Evolutionary conservation across 2,113 vertebrate species (phyloP), one percentile per base, ranked within the genome.

Genomic region (Myiozetetes cayanensis): DNA sequence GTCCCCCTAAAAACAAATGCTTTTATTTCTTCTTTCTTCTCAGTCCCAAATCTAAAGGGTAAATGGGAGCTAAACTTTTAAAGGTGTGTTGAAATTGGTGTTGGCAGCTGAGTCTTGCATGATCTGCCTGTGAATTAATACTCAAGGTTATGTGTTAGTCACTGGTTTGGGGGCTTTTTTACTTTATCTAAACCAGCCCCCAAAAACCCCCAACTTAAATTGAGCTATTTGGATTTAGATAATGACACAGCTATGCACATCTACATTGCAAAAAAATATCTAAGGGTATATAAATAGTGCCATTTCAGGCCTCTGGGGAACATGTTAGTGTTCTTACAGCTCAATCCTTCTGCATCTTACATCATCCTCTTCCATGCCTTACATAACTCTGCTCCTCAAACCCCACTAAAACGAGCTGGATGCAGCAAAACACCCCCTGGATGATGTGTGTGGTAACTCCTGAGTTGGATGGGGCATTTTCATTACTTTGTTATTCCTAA

Each of bases 81-180:
- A 22, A 58, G n/a, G n/a, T 68, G 19, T 25, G 58, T 41, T 62
- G 65, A 52, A 85, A 53, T 85, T 47, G 59, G 9, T 35, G 3
- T 49, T 63, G 84, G 65, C 79, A 81, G 33, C 68, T 44, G 77
- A 58, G 39, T 18, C 47, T 35, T 53, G n/a, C 23, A 2, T 52
- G 23, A 7, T 18, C 49, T 72, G 58, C 63, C 83, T 53, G 44
- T 28, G 59, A 53, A 53, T 24, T 33, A 4, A 1, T 7, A 8
- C 37, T 12, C 43, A 30, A 27, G 41, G 33, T 72, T 24, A 21
- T 5, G 0, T 2, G 20, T 4, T 8, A 24, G 19, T 31, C 44
- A 7, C 39, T 50, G 52, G 16, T 23, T n/a, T 19, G 25, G 25
- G 43, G 37, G 13, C 23, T 33, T 35, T 70, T 37, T 43, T 11